These are phyloP conservation scores for Hylyphantes graminicola DNA, from an alignment of 1,140 invertebrate species.

Conservation along the genomic window DNA sequence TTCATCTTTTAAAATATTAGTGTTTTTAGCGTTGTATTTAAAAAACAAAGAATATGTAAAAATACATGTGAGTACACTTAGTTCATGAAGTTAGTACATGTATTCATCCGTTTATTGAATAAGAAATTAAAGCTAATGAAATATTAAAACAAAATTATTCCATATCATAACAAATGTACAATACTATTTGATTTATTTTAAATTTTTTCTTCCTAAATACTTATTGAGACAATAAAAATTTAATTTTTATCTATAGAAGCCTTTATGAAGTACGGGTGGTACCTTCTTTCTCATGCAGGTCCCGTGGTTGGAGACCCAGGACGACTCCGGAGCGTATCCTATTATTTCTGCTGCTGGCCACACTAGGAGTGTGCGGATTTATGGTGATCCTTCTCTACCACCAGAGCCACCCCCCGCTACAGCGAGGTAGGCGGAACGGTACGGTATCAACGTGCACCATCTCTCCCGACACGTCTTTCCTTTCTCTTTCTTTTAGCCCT, in stretches of 20 bases:
- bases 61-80: no score
- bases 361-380: constrained; percentile 25
- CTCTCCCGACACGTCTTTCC: not conserved
- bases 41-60: no score
- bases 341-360: constrained; percentile 27
- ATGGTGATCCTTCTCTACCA: constrained; percentile 25
- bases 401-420: constrained; percentile 15
- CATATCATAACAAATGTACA: no score
- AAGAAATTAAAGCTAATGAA: no score
- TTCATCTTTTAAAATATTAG: no score
- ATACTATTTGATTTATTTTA: not conserved
- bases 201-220: not conserved
- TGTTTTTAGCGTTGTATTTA: no score
- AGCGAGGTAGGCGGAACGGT: constrained; percentile 59
- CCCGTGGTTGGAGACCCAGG: constrained; percentile 5
- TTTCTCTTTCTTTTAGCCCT: no score
- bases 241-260: not conserved
- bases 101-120: no score
- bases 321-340: constrained; percentile 16
- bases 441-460: constrained; percentile 25
- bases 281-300: constrained; percentile 3
- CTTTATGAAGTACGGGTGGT: no score
- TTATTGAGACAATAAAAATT: not conserved
- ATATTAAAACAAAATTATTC: no score
- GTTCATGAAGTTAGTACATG: no score